Evolutionary conservation across 2,888 invertebrate species (phyloP), one percentile per base, ranked within the genome.

Genomic region (Xestia rhomboidea): DNA sequence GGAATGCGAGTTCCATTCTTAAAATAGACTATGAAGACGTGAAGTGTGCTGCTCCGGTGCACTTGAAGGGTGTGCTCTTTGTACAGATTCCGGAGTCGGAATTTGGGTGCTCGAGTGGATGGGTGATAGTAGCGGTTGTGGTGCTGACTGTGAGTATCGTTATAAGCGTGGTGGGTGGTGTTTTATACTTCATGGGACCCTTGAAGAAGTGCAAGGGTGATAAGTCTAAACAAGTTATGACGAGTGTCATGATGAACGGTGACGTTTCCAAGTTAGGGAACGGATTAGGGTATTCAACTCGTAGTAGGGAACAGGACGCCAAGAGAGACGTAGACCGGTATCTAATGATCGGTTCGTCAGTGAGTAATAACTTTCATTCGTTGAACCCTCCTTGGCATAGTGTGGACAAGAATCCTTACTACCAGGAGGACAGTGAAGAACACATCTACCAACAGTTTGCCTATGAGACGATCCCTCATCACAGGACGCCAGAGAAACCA

Each of bases 41-140:
- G 60, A 95, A 96, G 90, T 98, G 98, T 93, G 95, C 96, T 49
- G 97, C 97, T 38, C 97, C 97, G 3, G 96, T 97, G 89, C 96
- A 97, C 89, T 93, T 97, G 78, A 95, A 95, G 67, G 96, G 96
- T 76, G 94, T 96, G 68, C 92, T 97, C 77, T 94, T 97, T 87
- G 94, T 96, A 68, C 97, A 97, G 87, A 97, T 97, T 82, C 97
- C 97, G 21, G 97, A 97, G 91, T 97, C 97, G 68, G 97, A 97
- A 91, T 97, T 97, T 88, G 97, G 97, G 87, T 97, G 97, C 93
- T 97, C 97, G 77, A 96, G 95, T 85, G 97, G 97, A 51, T 97
- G 97, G 97, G 96, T 97, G 84, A 97, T 97, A 84, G 97, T 97
- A 71, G 95, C 97, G 73, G 93, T 97, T 84, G 95, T 97, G 89